Evolutionary conservation across 2,113 vertebrate genomes (phyloP).

Genomic region (Rissa tridactyla): DNA sequence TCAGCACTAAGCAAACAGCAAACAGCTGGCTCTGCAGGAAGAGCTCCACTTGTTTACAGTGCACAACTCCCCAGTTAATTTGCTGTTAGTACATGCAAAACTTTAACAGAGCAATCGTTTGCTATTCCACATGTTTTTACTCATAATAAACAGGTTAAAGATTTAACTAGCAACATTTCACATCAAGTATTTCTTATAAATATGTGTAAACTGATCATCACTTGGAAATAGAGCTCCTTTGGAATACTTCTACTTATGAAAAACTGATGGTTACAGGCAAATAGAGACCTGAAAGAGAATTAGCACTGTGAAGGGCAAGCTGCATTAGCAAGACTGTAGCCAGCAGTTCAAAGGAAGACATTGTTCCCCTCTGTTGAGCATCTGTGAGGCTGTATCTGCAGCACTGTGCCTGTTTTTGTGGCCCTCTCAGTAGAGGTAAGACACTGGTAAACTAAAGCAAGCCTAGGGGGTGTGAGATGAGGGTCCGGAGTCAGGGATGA

Average conservation of each 20-base stretch:
- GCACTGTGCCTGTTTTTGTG: background rate
- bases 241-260: background rate
- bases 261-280: background rate
- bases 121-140: background rate
- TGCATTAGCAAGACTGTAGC: background rate
- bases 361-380: background rate
- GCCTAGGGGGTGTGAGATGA: background rate
- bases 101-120: background rate
- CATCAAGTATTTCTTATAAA: background rate
- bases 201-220: background rate
- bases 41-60: constrained; percentile 9
- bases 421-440: background rate
- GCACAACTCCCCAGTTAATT: background rate
- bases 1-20: background rate
- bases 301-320: background rate
- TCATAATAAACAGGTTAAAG: background rate
- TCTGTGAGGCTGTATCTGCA: background rate
- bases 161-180: background rate
- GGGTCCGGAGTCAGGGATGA: background rate
- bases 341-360: background rate
- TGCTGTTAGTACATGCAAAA: background rate
- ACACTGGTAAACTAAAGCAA: background rate
- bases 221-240: background rate
- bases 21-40: constrained; percentile 17
- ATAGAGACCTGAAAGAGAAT: background rate